Evolutionary conservation across 2,888 invertebrate species (phyloP).

Genomic region (Brachynemurus nebulosus): DNA sequence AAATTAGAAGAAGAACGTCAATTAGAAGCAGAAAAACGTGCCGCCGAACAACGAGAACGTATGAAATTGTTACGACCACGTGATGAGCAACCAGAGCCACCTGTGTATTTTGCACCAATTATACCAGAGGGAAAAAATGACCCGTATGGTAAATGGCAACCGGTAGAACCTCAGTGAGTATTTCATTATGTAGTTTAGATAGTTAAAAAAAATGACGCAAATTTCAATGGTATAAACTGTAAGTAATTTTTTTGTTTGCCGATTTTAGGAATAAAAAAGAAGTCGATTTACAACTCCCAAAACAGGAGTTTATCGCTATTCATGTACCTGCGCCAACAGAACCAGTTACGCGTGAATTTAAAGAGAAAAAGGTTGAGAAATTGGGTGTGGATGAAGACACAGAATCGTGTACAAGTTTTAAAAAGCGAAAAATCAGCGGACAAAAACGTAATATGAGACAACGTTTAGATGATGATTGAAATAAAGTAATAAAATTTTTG

Average conservation of each 20-base stretch:
- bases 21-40: conserved; percentile 37
- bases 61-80: conserved; percentile 29
- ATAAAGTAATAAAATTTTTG: no score
- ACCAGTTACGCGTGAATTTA: conserved; percentile 38
- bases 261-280: conserved; percentile 34
- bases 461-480: conserved; percentile 46
- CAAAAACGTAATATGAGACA: conserved; percentile 47
- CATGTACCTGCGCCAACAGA: conserved; percentile 34
- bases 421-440: conserved; percentile 49
- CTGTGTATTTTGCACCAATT: conserved; percentile 33
- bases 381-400: conserved; percentile 38
- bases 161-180: conserved; percentile 45
- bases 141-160: conserved; percentile 66
- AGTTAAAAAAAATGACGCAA: no score
- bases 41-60: conserved; percentile 34
- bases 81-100: conserved; percentile 24
- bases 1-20: conserved; percentile 26
- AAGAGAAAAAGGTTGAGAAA: conserved; percentile 44
- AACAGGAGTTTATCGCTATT: conserved; percentile 28
- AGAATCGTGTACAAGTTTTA: conserved; percentile 38
- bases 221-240: conserved; percentile 11
- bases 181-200: conserved; percentile 9
- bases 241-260: conserved; percentile 12
- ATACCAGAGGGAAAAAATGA: conserved; percentile 47
- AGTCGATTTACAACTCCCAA: conserved; percentile 59